These are phyloP conservation scores for Carcina quercana DNA, from an alignment of 2,888 invertebrate species.

Conservation along the genomic window DNA sequence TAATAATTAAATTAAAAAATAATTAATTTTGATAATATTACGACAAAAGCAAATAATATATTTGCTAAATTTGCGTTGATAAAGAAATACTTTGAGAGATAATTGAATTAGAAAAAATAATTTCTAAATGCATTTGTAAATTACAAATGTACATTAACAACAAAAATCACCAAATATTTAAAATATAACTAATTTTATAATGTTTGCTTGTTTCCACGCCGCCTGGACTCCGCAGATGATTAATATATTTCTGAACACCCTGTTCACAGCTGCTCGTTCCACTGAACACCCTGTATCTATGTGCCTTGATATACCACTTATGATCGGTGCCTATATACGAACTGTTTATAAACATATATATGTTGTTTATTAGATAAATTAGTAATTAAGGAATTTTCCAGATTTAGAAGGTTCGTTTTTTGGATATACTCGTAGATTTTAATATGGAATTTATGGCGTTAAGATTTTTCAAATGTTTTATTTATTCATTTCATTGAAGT, in stretches of 20 bases:
- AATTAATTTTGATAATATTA: too few species aligned
- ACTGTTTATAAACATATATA: background rate
- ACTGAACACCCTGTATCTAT: constrained; percentile 10
- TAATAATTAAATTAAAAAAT: too few species aligned
- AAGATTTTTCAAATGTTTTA: too few species aligned
- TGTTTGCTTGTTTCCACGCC: constrained; percentile 46
- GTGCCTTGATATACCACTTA: constrained; percentile 47
- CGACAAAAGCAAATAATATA: too few species aligned
- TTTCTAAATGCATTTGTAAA: too few species aligned
- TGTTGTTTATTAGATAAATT: background rate
- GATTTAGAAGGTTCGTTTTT: constrained; percentile 2
- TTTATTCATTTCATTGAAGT: too few species aligned
- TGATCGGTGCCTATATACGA: constrained; percentile 39
- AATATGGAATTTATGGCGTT: too few species aligned
- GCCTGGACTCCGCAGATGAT: constrained; percentile 39
- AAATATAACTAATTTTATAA: constrained; percentile 5
- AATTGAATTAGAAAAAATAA: too few species aligned
- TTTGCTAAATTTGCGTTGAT: too few species aligned
- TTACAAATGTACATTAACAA: too few species aligned
- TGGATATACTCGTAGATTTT: background rate
- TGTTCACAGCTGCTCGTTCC: constrained; percentile 8
- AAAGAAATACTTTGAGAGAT: too few species aligned
- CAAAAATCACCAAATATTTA: too few species aligned
- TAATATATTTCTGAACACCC: constrained; percentile 20
- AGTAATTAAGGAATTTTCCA: background rate